Evolutionary conservation across 1,140 invertebrate genomes (phyloP).

Genomic region (Tetragonula clypearis): DNA sequence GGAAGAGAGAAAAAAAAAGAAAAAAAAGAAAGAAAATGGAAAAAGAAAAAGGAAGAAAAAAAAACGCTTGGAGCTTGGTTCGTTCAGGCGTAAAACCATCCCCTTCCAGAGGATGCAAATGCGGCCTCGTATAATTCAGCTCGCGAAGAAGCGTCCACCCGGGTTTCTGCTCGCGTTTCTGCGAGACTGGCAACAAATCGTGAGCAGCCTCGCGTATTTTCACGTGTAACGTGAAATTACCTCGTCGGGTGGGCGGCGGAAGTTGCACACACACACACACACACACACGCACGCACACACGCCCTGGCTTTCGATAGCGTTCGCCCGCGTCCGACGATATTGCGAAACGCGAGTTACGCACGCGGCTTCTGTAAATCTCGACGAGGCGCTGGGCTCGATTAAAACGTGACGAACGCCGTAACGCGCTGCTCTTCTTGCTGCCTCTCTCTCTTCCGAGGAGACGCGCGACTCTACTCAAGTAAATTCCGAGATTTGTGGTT

Average conservation of each 20-base stretch:
- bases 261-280: neutral
- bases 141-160: neutral
- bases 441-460: too few relatives aligned
- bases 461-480: neutral
- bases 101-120: slow-evolving; percentile 9
- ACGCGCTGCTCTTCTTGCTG: neutral
- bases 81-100: slow-evolving; percentile 13
- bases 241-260: neutral
- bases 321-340: neutral
- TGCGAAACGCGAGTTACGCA: slow-evolving; percentile 12
- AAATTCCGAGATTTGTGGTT: neutral
- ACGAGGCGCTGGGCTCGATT: neutral
- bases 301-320: slow-evolving; percentile 2
- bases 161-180: slow-evolving; percentile 12
- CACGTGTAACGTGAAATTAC: slow-evolving; percentile 30
- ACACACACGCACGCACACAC: too few relatives aligned
- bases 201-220: slow-evolving; percentile 25
- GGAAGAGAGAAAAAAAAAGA: too few relatives aligned
- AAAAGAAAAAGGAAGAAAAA: neutral
- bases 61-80: neutral
- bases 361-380: slow-evolving; percentile 8
- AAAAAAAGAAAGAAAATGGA: too few relatives aligned
- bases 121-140: slow-evolving; percentile 8
- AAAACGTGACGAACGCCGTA: neutral
- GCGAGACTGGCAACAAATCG: slow-evolving; percentile 31